Evolutionary conservation across 2,888 invertebrate species (phyloP).

Genomic region (Alsophila aescularia): DNA sequence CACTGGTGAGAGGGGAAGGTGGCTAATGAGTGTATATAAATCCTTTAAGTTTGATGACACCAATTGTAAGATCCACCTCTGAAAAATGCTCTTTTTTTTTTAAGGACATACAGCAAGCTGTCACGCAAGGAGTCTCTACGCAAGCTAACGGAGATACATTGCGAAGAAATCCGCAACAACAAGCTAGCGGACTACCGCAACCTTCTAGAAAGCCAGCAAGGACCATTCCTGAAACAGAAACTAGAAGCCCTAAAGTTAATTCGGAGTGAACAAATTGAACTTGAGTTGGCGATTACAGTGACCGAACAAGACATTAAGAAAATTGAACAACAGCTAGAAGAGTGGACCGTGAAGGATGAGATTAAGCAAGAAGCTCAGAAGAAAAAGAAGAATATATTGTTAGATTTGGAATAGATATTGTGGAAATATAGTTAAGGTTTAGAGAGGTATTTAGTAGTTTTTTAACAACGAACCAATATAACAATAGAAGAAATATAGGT

Average conservation of each 20-base stretch:
- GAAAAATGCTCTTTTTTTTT: conserved; percentile 21
- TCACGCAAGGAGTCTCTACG: conserved; percentile 89
- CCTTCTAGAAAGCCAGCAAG: conserved; percentile 88
- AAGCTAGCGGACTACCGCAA: conserved; percentile 87
- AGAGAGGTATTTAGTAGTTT: conserved; percentile 11
- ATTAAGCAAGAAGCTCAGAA: conserved; percentile 69
- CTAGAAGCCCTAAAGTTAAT: conserved; percentile 88
- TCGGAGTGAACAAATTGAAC: conserved; percentile 89
- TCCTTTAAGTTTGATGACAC: too few relatives aligned
- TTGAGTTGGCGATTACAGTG: conserved; percentile 86
- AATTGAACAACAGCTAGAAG: conserved; percentile 82
- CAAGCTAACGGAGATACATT: conserved; percentile 89
- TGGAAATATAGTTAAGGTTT: conserved; percentile 36
- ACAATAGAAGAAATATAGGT: background rate
- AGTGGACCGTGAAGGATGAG: conserved; percentile 72
- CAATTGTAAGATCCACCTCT: too few relatives aligned
- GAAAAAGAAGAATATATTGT: conserved; percentile 65
- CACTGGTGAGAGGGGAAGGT: too few relatives aligned
- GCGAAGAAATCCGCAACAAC: conserved; percentile 86
- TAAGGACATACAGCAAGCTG: conserved; percentile 82
- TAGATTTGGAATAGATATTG: conserved; percentile 37
- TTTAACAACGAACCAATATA: background rate
- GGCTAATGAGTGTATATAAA: too few relatives aligned
- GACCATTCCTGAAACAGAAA: conserved; percentile 89
- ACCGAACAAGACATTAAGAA: conserved; percentile 87